Percentiles rank a stretch among this genome's conserved stretches.
Evolutionary conservation across 2,888 invertebrate species (phyloP).

Genomic region (Sphinx pinastri): DNA sequence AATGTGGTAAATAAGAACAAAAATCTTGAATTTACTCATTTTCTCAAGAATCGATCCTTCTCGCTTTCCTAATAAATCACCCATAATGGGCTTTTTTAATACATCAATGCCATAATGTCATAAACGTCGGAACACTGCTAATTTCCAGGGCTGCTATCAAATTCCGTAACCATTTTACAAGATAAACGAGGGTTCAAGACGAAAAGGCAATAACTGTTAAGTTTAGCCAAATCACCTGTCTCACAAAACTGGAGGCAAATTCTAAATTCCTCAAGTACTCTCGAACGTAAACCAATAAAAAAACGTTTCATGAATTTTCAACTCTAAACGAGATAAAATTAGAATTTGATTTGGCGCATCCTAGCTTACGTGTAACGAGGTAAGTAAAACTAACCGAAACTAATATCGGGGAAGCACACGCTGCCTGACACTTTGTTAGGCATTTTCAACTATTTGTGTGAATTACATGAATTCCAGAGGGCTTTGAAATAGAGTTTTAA

Average conservation of each 20-base stretch:
- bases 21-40: background rate
- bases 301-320: conserved; percentile 2
- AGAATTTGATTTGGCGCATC: background rate
- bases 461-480: conserved; percentile 35
- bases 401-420: conserved; percentile 66
- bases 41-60: background rate
- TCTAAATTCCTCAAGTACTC: conserved; percentile 8
- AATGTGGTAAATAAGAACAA: too few species aligned
- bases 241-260: conserved; percentile 12
- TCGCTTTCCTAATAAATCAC: background rate
- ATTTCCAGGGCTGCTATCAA: conserved; percentile 5
- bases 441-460: conserved; percentile 39
- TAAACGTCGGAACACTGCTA: background rate
- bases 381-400: conserved; percentile 49
- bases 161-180: conserved; percentile 8
- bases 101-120: background rate
- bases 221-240: background rate
- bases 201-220: background rate
- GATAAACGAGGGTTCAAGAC: background rate
- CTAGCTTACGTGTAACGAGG: conserved; percentile 5
- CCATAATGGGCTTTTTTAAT: too few species aligned
- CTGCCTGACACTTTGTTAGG: conserved; percentile 51
- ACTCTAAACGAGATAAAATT: conserved; percentile 8
- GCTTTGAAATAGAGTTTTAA: background rate
- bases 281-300: conserved; percentile 8